Percentiles rank a stretch among this genome's conserved stretches.
Evolutionary conservation across 2,888 invertebrate species (phyloP).

Genomic region (Campoletis raptor): DNA sequence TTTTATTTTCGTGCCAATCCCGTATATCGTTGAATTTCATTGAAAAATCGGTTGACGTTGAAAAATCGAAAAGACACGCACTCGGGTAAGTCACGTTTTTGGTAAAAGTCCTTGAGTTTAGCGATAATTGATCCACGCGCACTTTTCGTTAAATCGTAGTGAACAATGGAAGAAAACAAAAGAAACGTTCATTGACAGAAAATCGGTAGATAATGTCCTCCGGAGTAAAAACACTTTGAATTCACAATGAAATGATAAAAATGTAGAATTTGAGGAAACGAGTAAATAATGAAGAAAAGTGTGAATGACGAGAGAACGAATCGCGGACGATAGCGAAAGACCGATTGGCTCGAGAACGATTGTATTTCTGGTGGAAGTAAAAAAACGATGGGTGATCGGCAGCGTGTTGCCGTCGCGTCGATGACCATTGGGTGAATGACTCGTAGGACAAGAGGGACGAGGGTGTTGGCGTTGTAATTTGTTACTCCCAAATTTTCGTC

Average conservation of each 20-base stretch:
- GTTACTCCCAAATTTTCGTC: constrained; percentile 65
- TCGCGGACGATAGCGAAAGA: not conserved
- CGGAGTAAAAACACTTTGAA: not conserved
- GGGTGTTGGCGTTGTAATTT: constrained; percentile 79
- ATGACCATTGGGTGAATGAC: constrained; percentile 83
- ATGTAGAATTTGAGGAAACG: not conserved
- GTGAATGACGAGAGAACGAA: not conserved
- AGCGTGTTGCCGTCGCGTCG: constrained; percentile 76
- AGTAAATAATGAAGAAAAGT: not conserved
- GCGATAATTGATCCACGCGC: not conserved
- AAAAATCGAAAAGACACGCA: not conserved
- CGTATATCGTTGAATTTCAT: not conserved
- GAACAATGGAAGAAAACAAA: not conserved
- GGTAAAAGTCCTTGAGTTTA: not conserved
- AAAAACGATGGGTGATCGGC: constrained; percentile 60
- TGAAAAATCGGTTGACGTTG: not conserved
- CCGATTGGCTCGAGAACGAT: constrained; percentile 5
- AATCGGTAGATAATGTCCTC: not conserved
- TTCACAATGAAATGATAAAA: not conserved
- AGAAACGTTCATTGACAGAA: not conserved
- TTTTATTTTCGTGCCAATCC: not conserved
- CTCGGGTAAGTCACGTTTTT: not conserved
- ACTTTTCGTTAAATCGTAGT: not conserved
- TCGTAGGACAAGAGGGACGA: constrained; percentile 75
- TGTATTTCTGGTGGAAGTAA: constrained; percentile 64